A percentile compares a stretch with the other conserved stretches of the same genome.
phyloP scores from a whole-genome alignment of 1,140 invertebrate genomes.

The Oncopeltus fasciatus region DNA sequence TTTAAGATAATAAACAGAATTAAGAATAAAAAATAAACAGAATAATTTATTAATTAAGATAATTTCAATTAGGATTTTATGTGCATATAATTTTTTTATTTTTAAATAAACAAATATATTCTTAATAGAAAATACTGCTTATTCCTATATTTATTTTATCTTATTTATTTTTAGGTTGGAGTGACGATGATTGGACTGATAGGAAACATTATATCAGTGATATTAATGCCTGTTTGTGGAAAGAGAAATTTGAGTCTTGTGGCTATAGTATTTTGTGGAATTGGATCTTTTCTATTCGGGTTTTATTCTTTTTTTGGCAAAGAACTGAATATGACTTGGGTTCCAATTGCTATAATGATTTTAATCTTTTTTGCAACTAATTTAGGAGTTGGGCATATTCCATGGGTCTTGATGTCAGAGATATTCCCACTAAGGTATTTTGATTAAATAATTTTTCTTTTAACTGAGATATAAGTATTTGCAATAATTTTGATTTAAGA shows the following conservation, averaged over 20 bases:
- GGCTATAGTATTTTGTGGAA: background rate
- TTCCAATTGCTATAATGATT: slow-evolving; percentile 20
- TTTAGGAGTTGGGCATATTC: slow-evolving; percentile 22
- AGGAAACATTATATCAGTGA: background rate
- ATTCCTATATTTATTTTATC: too few relatives aligned
- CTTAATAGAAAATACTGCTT: too few relatives aligned
- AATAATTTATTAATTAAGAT: too few relatives aligned
- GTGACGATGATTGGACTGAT: background rate
- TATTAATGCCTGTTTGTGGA: background rate
- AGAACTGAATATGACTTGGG: slow-evolving; percentile 14
- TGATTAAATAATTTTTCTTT: background rate
- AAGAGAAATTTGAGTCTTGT: background rate
- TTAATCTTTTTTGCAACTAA: slow-evolving; percentile 20
- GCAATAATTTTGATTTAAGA: too few relatives aligned
- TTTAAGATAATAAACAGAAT: too few relatives aligned
- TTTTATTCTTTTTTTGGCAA: background rate
- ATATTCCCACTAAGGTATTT: slow-evolving; percentile 23
- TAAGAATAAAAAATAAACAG: too few relatives aligned
- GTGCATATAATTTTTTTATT: too few relatives aligned
- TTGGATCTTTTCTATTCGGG: background rate
- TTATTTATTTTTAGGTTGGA: background rate
- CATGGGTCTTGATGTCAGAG: slow-evolving; percentile 23
- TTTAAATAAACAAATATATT: too few relatives aligned
- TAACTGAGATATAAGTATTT: too few relatives aligned
- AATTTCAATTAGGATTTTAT: too few relatives aligned